A percentile compares a stretch with the other conserved stretches of the same genome.
These are phyloP conservation scores for Columba livia DNA, from an alignment of 2,113 vertebrate genomes.

Conservation along the genomic window DNA sequence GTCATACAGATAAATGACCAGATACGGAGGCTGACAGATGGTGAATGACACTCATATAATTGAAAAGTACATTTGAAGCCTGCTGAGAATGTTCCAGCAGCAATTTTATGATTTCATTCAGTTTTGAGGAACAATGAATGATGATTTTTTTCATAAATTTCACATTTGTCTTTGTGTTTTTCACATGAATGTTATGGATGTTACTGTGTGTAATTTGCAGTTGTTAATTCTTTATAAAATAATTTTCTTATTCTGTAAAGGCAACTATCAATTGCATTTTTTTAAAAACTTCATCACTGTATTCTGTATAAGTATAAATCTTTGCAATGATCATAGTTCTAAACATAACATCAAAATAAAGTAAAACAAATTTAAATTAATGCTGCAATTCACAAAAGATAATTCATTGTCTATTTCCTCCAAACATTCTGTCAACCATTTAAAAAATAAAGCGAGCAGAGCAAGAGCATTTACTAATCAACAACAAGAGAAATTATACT, in stretches of 20 bases:
- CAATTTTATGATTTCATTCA: slow-evolving; percentile 13
- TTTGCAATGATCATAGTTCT: background rate
- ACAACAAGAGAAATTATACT: background rate
- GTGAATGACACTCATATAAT: slow-evolving; percentile 50
- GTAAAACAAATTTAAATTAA: slow-evolving; percentile 5
- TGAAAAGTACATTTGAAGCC: slow-evolving; percentile 57
- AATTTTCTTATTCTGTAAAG: background rate
- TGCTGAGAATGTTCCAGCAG: slow-evolving; percentile 17
- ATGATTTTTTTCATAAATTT: background rate
- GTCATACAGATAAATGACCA: slow-evolving; percentile 47
- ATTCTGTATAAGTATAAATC: background rate
- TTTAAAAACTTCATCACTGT: background rate
- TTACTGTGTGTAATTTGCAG: background rate
- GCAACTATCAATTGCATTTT: background rate
- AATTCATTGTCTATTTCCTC: background rate
- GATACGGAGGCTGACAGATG: slow-evolving; percentile 46
- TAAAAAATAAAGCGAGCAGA: slow-evolving; percentile 6
- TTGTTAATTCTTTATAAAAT: background rate
- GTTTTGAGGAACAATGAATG: slow-evolving; percentile 6
- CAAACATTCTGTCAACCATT: slow-evolving; percentile 11
- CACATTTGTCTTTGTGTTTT: slow-evolving; percentile 36
- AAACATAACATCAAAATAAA: slow-evolving; percentile 42
- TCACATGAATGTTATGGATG: background rate
- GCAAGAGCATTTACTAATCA: slow-evolving; percentile 32
- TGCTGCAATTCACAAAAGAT: slow-evolving; percentile 1